These are phyloP conservation scores for Aleadryas rufinucha DNA, from an alignment of 2,113 vertebrate genomes.

Conservation along the genomic window DNA sequence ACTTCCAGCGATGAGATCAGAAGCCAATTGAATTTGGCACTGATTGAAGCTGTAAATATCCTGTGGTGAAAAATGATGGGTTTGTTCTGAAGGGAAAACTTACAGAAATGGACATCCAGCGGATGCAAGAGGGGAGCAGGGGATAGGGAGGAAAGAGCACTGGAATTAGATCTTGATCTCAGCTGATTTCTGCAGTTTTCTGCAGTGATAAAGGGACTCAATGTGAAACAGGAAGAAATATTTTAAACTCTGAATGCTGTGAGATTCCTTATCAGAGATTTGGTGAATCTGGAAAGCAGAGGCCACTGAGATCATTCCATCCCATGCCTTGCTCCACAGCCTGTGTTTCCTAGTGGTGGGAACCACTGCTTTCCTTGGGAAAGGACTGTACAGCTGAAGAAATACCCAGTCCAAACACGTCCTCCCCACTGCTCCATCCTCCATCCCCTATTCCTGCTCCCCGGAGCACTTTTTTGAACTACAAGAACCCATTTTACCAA, in stretches of 20 bases:
- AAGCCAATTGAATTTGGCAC: constrained; percentile 78
- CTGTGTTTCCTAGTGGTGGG: not conserved
- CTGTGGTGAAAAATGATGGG: constrained; percentile 81
- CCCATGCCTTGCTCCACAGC: not conserved
- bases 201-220: not conserved
- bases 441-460: not conserved
- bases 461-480: not conserved
- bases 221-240: not conserved
- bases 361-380: not conserved
- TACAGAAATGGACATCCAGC: constrained; percentile 70
- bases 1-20: constrained; percentile 80
- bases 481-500: not conserved
- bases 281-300: not conserved
- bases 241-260: not conserved
- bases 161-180: constrained; percentile 50
- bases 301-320: not conserved
- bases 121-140: constrained; percentile 47
- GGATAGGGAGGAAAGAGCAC: constrained; percentile 19
- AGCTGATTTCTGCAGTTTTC: constrained; percentile 11
- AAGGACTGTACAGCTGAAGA: not conserved
- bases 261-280: not conserved
- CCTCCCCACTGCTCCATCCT: not conserved
- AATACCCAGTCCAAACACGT: not conserved
- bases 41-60: constrained; percentile 82
- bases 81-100: constrained; percentile 82